Evolutionary conservation across 2,113 vertebrate species (phyloP).

Genomic region (Tychaedon coryphoeus): DNA sequence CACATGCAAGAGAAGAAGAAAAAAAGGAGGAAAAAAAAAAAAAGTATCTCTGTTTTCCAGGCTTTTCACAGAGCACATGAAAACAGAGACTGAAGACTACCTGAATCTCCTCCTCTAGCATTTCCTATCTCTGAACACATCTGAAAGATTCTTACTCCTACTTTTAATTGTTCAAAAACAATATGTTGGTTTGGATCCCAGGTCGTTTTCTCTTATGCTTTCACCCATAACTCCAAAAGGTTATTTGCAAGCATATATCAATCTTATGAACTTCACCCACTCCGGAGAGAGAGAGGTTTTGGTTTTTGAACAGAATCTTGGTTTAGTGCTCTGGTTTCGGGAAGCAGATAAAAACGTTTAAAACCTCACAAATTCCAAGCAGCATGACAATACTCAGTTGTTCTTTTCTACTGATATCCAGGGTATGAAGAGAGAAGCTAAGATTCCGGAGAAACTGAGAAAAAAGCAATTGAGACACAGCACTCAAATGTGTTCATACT

Average conservation of each 20-base stretch:
- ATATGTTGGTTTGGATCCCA: background rate
- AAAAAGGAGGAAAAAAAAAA: fast-evolving
- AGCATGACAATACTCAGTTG: background rate
- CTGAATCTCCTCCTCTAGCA: background rate
- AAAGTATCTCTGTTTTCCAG: background rate
- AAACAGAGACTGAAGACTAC: background rate
- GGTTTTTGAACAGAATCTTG: background rate
- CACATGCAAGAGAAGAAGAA: background rate
- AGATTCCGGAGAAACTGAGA: background rate
- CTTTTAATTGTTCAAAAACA: background rate
- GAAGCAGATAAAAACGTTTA: background rate
- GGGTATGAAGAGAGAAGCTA: background rate
- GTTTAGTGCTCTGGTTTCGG: background rate
- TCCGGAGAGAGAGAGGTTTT: background rate
- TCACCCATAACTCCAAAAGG: background rate
- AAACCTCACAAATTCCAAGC: background rate
- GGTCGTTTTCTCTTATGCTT: background rate
- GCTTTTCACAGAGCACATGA: background rate
- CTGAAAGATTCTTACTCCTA: background rate
- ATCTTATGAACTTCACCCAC: background rate
- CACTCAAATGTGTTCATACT: background rate
- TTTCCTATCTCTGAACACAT: background rate
- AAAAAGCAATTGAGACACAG: background rate
- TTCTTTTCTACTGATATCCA: background rate
- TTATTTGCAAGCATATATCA: background rate